These are phyloP conservation scores for Galeopsomyia nigrocyanea DNA, from an alignment of 2,888 invertebrate species.

Conservation along the genomic window DNA sequence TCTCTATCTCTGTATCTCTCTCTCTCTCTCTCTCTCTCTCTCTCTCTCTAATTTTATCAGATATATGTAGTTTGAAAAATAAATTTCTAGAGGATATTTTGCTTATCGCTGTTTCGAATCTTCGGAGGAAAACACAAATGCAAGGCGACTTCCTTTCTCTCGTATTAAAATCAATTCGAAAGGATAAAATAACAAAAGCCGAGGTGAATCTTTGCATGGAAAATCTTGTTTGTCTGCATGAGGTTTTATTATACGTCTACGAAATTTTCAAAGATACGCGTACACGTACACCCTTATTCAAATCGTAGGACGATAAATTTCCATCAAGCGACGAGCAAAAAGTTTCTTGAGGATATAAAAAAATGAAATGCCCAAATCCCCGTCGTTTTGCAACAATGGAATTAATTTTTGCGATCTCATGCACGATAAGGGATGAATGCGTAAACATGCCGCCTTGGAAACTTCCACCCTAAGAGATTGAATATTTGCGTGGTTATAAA, in stretches of 20 bases:
- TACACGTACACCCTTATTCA: neutral
- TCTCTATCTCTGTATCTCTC: too few species aligned
- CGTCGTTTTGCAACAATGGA: too few species aligned
- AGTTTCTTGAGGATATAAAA: neutral
- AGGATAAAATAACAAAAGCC: too few species aligned
- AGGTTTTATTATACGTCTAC: neutral
- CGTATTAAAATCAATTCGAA: too few species aligned
- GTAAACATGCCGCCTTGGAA: neutral
- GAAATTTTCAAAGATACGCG: neutral
- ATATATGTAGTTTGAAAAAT: neutral
- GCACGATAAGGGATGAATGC: too few species aligned
- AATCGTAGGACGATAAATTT: neutral
- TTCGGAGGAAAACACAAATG: too few species aligned
- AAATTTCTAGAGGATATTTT: too few species aligned
- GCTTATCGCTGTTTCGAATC: too few species aligned
- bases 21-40: neutral
- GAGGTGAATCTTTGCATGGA: neutral
- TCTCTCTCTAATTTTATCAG: neutral
- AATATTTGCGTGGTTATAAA: neutral
- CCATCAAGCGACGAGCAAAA: conserved; percentile 5
- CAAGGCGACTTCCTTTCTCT: too few species aligned
- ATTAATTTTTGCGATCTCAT: too few species aligned
- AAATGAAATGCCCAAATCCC: too few species aligned
- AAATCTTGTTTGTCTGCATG: neutral
- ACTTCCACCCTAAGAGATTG: neutral